Conservation (phyloP, 2,797 vertebrate species). For the Spheniscus humboldti region DNA sequence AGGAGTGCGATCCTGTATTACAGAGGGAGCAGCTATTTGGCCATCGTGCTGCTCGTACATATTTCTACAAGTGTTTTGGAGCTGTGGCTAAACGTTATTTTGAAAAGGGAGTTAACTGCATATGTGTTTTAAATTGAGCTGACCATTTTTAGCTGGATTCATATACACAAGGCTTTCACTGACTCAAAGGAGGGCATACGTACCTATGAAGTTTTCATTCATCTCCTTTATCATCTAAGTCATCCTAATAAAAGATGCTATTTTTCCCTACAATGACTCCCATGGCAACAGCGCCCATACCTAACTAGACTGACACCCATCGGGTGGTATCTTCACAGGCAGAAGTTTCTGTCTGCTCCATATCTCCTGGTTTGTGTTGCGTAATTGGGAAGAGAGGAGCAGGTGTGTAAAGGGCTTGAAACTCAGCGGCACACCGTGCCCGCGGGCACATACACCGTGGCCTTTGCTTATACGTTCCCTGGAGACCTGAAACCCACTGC, state of each 20-base stretch:
- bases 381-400: not conserved
- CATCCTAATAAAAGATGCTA: not conserved
- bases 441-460: not conserved
- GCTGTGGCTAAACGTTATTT: not conserved
- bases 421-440: not conserved
- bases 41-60: fast-evolving
- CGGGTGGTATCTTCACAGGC: not conserved
- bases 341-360: not conserved
- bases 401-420: not conserved
- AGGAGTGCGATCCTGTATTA: not conserved
- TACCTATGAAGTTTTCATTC: not conserved
- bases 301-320: not conserved
- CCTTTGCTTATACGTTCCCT: not conserved
- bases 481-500: not conserved
- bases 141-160: not conserved
- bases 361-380: not conserved
- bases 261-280: not conserved
- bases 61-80: not conserved
- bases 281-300: not conserved
- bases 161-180: not conserved
- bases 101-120: not conserved
- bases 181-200: not conserved
- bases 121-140: not conserved
- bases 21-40: not conserved
- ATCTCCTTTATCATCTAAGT: not conserved